Base-by-base conservation (phyloP, 2,888 invertebrate species). In the Drosophila kuntzei region DNA sequence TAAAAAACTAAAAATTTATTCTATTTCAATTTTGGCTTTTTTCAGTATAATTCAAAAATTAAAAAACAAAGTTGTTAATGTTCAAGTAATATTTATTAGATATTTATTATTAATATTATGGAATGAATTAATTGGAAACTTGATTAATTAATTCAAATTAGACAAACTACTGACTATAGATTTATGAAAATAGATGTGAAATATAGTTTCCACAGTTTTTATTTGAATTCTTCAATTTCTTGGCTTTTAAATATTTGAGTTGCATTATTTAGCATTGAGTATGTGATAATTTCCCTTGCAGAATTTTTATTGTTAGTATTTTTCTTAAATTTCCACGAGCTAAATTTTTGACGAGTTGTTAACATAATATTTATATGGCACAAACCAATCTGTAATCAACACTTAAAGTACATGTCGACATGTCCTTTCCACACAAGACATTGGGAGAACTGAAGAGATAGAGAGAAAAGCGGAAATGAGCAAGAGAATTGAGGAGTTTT, bases 351-450 rank as follows among this genome's bases (percentile, higher is more conserved):
- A 43, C 14, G 27, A 50, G 53, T 49, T 55, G 62, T 66, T 73
- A 20, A 53, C 49, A 61, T 41, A 47, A 59, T 59, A 68, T 65
- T 63, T 53, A 43, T 44, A 43, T 49, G 49, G 57, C 63, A 39
- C 18, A 55, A 29, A 36, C 22, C 36, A 43, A 47, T 50, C 50
- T 63, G 49, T 61, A 51, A 80, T 75, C 64, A 66, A 54, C 65
- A 67, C 72, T 75, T 80, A 41, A 69, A 77, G 67, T 49, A 60
- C 58, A 64, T 64, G 57, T 22, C 41, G 54, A 69, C 37, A 36
- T n/a, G 9, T 9, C 14, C 22, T 36, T 25, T 12, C 16, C 37
- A 16, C 44, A 25, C 14, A 11, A 14, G 27, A 27, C 20, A 18
- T 7, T n/a, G 44, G 6, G 22, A 11, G 7, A n/a, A 9, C 14